A percentile compares a stretch with the other conserved stretches of the same genome.
Conservation (phyloP, 92 coral and sea anemone genomes). For the Porites cylindrica region DNA sequence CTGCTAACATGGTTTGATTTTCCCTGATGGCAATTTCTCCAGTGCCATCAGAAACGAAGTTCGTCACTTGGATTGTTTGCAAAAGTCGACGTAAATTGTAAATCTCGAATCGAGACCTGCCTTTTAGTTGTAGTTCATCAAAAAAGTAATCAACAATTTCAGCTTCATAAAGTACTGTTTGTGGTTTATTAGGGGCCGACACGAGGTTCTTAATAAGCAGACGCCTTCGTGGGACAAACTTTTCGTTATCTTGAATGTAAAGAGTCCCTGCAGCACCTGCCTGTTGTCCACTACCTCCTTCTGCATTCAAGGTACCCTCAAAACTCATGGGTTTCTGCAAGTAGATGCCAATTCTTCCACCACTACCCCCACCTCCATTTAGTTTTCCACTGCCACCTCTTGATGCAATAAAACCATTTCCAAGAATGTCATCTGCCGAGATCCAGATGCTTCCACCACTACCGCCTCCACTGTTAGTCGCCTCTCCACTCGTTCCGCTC, state of each 20-base stretch:
- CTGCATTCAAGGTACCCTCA: constrained; percentile 80
- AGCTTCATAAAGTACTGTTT: constrained; percentile 77
- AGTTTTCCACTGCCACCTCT: constrained; percentile 85
- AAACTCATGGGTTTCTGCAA: constrained; percentile 69
- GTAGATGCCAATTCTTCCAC: constrained; percentile 89
- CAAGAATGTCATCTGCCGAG: constrained; percentile 69
- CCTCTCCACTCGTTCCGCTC: constrained; percentile 69
- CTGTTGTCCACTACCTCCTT: constrained; percentile 78
- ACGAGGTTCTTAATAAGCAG: constrained; percentile 68
- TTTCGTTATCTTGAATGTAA: constrained; percentile 89
- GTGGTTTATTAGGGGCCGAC: constrained; percentile 59
- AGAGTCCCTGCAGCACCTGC: constrained; percentile 96
- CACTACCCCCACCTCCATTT: constrained; percentile 97
- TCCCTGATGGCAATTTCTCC: constrained; percentile 90
- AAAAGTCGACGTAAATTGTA: constrained; percentile 40
- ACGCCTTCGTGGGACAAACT: constrained; percentile 62
- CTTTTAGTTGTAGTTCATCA: constrained; percentile 83
- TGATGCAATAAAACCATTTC: constrained; percentile 80
- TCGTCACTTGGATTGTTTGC: constrained; percentile 73
- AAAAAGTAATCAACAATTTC: constrained; percentile 43
- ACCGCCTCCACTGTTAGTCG: constrained; percentile 87
- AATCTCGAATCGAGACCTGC: constrained; percentile 87
- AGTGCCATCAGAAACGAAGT: constrained; percentile 80
- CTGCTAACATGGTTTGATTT: constrained; percentile 91
- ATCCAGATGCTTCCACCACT: constrained; percentile 95